Evolutionary conservation across 2,113 vertebrate species (phyloP).

Genomic region (Nibea albiflora): DNA sequence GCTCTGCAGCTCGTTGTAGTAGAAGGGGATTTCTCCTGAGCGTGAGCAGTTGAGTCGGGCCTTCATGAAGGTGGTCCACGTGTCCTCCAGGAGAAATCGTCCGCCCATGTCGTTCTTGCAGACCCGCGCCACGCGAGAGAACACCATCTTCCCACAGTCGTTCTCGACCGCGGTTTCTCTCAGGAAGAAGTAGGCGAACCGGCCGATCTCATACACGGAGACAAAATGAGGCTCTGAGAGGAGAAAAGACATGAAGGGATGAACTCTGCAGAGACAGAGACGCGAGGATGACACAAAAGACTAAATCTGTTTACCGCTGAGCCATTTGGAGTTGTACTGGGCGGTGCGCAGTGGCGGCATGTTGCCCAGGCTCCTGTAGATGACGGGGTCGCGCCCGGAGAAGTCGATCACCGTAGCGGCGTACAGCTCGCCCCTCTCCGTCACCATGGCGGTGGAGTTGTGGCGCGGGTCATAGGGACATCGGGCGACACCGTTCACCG

Average conservation of each 20-base stretch:
- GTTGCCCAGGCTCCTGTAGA: constrained; percentile 93
- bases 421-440: constrained; percentile 92
- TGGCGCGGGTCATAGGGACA: constrained; percentile 97
- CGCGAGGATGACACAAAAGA: not conserved
- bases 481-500: constrained; percentile 94
- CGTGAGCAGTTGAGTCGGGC: constrained; percentile 95
- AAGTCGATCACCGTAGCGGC: constrained; percentile 97
- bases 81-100: constrained; percentile 95
- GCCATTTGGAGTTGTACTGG: constrained; percentile 98
- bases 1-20: constrained; percentile 95
- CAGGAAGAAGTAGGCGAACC: constrained; percentile 96
- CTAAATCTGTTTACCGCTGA: constrained; percentile 87
- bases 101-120: constrained; percentile 97
- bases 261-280: not conserved
- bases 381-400: constrained; percentile 94
- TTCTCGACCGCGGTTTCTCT: constrained; percentile 95
- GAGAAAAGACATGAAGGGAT: not conserved
- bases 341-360: constrained; percentile 93
- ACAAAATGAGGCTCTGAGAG: constrained; percentile 93
- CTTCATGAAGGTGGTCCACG: constrained; percentile 99
- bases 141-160: constrained; percentile 93
- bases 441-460: constrained; percentile 95
- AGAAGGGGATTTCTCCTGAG: constrained; percentile 94
- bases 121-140: constrained; percentile 94
- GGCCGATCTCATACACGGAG: constrained; percentile 93